Evolutionary conservation across 1,140 invertebrate genomes (phyloP).

Genomic region (Dreissena rostriformis): DNA sequence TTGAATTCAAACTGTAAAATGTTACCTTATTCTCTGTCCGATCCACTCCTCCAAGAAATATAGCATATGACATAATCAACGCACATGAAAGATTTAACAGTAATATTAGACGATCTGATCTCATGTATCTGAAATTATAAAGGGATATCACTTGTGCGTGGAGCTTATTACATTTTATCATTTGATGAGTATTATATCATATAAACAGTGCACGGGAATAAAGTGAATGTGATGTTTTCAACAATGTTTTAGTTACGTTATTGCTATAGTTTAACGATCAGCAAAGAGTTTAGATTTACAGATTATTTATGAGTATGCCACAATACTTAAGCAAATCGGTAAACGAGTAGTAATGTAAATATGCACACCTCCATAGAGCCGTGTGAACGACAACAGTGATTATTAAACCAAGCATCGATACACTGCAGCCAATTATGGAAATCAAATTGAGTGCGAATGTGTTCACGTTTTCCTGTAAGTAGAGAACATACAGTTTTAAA

Average conservation of each 20-base stretch:
- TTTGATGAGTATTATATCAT: too few relatives aligned
- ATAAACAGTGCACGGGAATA: too few relatives aligned
- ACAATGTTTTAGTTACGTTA: too few relatives aligned
- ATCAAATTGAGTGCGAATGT: constrained; percentile 25
- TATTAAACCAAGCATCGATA: constrained; percentile 40
- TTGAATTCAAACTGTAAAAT: not conserved
- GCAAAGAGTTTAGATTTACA: too few relatives aligned
- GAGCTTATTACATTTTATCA: not conserved
- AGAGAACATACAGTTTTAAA: constrained; percentile 14
- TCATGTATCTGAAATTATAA: constrained; percentile 22
- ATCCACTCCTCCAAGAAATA: constrained; percentile 29
- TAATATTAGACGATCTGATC: not conserved
- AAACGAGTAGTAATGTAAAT: too few relatives aligned
- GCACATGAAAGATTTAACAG: constrained; percentile 13
- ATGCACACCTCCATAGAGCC: constrained; percentile 52
- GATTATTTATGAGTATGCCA: too few relatives aligned
- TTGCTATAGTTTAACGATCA: too few relatives aligned
- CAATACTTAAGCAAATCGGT: too few relatives aligned
- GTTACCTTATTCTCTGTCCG: constrained; percentile 35
- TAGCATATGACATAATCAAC: constrained; percentile 23
- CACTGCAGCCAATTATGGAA: constrained; percentile 49
- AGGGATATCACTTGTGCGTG: constrained; percentile 26
- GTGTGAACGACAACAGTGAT: constrained; percentile 44
- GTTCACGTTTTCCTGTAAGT: constrained; percentile 39
- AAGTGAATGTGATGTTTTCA: too few relatives aligned